These are phyloP conservation scores for Balaeniceps rex DNA, from an alignment of 2,113 vertebrate genomes.

Conservation along the genomic window DNA sequence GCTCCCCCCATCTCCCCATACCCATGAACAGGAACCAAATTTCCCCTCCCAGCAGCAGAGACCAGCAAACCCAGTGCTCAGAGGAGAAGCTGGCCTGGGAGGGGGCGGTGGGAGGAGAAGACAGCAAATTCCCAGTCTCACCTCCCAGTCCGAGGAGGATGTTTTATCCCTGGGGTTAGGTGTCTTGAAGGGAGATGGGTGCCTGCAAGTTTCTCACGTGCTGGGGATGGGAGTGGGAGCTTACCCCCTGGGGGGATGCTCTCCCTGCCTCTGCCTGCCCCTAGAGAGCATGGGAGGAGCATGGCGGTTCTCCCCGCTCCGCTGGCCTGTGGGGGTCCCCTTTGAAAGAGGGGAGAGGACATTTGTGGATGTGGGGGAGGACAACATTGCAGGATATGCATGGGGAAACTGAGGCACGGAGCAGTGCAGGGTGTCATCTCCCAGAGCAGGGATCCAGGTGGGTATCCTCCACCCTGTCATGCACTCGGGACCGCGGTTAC, in stretches of 20 bases:
- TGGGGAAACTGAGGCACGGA: background rate
- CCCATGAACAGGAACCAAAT: background rate
- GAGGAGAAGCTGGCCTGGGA: background rate
- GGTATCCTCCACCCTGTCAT: background rate
- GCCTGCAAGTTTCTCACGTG: background rate
- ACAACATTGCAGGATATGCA: background rate
- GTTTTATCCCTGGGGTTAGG: background rate
- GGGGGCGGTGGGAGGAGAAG: background rate
- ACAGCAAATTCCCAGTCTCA: background rate
- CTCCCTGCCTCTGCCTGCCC: background rate
- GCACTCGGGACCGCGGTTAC: rapidly evolving
- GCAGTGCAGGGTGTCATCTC: background rate
- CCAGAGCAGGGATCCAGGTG: background rate
- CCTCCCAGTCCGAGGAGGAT: background rate
- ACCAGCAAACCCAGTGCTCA: background rate
- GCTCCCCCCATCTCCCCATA: background rate
- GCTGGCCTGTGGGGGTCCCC: no score
- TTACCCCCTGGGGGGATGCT: background rate
- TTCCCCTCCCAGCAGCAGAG: background rate
- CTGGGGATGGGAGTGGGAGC: background rate
- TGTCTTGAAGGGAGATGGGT: background rate
- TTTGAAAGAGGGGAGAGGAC: background rate
- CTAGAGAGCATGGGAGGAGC: background rate
- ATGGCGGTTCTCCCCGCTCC: background rate
- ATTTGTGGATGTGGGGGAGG: background rate